Evolutionary conservation across 2,888 invertebrate genomes (phyloP), one percentile per base, ranked within the genome.

Genomic region (Hyppa rectilinea): DNA sequence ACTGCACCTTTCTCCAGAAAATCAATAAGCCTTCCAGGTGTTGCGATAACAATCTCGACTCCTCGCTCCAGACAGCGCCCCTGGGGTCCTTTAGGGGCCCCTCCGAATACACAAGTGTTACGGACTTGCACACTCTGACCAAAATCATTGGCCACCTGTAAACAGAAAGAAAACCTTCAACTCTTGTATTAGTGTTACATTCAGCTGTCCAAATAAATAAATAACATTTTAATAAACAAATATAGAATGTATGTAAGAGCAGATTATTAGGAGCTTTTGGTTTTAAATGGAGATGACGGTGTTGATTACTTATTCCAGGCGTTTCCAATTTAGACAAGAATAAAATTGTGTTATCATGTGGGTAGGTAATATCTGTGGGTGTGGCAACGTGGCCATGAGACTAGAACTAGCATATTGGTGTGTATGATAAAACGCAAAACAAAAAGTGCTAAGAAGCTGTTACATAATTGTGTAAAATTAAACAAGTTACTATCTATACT

Each of bases 11-110:
- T 97, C 92, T 99, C 99, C 78, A 99, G 96, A 89, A 99, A 99
- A 95, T 99, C 99, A 87, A 99, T 99, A 64, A 99, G 96, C 82
- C 99, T 97, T 55, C 99, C 99, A 4, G 99, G 99, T 23, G 99
- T 99, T 0, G 99, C 99, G 81, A 99, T 99, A 78, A 98, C 97
- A 88, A 99, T 99, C 94, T 99, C 99, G 61, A 99, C 98, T 23
- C 99, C 99, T 77, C 98, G 96, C 92, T 98, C 98, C 70, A 98
- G 93, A 89, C 98, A 97, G 68, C 97, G 96, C 0, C 98, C 98
- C 90, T 99, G 99, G 12, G 98, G 98, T 43, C 98, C 99, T 92
- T 99, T 99, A 0, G 99, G 99, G 2, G 99, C 99, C n/a, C 99
- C 99, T 55, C 99, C 99, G 92, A 99, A 99, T 50, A 99, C 97